Evolutionary conservation across 2,888 invertebrate species (phyloP), one percentile per base, ranked within the genome.

Genomic region (Tridacna gigas): DNA sequence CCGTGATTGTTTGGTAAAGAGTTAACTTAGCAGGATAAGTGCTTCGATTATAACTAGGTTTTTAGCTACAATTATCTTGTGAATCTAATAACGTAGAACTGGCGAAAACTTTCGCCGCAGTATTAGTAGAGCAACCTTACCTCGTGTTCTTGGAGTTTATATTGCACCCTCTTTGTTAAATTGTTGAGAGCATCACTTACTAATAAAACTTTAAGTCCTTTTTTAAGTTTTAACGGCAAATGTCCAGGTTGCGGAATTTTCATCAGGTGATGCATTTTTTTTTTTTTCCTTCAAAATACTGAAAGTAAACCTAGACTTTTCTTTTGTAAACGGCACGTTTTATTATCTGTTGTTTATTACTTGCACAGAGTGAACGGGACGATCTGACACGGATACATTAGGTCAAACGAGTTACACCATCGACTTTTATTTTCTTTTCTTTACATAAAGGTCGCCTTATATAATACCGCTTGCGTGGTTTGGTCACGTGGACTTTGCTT

Each of bases 91-190:
- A n/a, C n/a, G n/a, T n/a, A n/a, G n/a, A n/a, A n/a, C n/a, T n/a
- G n/a, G n/a, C n/a, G n/a, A n/a, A n/a, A n/a, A n/a, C n/a, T n/a
- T n/a, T n/a, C n/a, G n/a, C n/a, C n/a, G n/a, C n/a, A n/a, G n/a
- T n/a, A n/a, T n/a, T n/a, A n/a, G n/a, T n/a, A n/a, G 37, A 37
- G 18, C 4, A 15, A 12, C n/a, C 69, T 75, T 77, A 86, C 86
- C 83, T 82, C 79, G 67, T 56, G 74, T 48, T 45, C 48, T 45
- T 25, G 74, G 28, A 75, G n/a, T 26, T 60, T 65, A 61, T 37
- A 47, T 67, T 75, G 74, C 61, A 74, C 79, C 69, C 80, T 60
- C 60, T 71, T 45, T 15, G 80, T 80, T n/a, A 80, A 26, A 5
- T 67, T 67, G 26, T 76, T 80, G 3, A 76, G 28, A 18, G 67